Conservation (phyloP, 2,888 invertebrate genomes). For the Drosophila koepferae region DNA sequence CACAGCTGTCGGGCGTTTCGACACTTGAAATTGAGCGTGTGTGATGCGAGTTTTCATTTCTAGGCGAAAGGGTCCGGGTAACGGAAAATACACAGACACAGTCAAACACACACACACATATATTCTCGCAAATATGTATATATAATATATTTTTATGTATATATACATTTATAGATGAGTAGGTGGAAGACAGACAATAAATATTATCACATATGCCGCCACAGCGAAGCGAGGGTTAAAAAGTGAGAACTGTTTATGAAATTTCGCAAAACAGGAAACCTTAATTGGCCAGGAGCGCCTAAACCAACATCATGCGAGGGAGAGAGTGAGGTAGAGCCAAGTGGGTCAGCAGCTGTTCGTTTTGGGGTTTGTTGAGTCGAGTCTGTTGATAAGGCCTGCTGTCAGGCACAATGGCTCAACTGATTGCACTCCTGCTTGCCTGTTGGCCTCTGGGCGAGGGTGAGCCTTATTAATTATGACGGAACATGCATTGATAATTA, state of each 20-base stretch:
- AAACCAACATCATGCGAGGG: conserved; percentile 39
- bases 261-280: conserved; percentile 68
- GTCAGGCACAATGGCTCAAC: conserved; percentile 40
- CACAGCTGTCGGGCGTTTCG: conserved; percentile 77
- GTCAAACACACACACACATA: no score
- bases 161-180: conserved; percentile 20
- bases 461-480: conserved; percentile 74
- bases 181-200: conserved; percentile 55
- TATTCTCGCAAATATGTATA: not conserved
- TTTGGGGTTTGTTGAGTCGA: conserved; percentile 15
- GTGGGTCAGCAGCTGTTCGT: conserved; percentile 62
- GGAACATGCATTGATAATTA: conserved; percentile 71
- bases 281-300: conserved; percentile 68
- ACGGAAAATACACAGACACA: conserved; percentile 11
- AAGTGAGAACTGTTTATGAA: conserved; percentile 30
- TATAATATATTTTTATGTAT: not conserved
- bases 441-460: conserved; percentile 37
- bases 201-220: conserved; percentile 42
- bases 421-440: conserved; percentile 68
- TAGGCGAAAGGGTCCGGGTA: conserved; percentile 32
- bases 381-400: conserved; percentile 38
- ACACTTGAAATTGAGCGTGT: conserved; percentile 75
- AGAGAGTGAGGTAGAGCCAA: conserved; percentile 6
- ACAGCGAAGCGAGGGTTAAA: conserved; percentile 36
- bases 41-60: conserved; percentile 66